Evolutionary conservation across 2,888 invertebrate genomes (phyloP).

Genomic region (Blastobasis lacticolella): DNA sequence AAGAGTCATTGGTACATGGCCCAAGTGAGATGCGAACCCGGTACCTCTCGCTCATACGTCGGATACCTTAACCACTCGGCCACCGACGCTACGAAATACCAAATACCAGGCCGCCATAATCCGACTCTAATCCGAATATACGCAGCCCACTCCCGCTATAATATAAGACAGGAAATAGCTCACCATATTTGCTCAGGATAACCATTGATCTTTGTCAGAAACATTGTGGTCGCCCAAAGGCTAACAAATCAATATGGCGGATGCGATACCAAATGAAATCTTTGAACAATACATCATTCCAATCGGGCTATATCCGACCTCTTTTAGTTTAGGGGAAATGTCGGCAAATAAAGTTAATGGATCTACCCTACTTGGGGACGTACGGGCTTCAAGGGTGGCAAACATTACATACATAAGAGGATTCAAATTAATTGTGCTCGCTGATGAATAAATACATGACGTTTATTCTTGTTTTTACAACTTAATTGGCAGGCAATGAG

Average conservation of each 20-base stretch:
- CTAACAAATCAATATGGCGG: constrained; percentile 1
- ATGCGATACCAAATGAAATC: constrained; percentile 36
- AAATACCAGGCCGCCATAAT: too few relatives aligned
- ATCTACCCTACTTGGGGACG: constrained; percentile 27
- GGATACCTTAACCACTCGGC: too few relatives aligned
- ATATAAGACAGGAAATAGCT: background rate
- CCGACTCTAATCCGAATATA: too few relatives aligned
- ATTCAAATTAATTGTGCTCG: too few relatives aligned
- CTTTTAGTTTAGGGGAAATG: constrained; percentile 41
- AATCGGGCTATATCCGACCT: constrained; percentile 51
- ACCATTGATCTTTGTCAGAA: background rate
- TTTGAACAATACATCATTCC: constrained; percentile 59
- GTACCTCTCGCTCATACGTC: too few relatives aligned
- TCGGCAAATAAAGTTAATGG: constrained; percentile 62
- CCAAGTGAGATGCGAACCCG: too few relatives aligned
- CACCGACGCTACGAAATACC: too few relatives aligned
- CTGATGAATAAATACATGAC: too few relatives aligned
- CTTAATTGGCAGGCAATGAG: too few relatives aligned
- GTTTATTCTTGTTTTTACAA: too few relatives aligned
- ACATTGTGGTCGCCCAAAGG: background rate
- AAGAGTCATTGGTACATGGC: too few relatives aligned
- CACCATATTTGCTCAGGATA: background rate
- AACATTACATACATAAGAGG: background rate
- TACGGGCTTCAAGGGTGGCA: constrained; percentile 11
- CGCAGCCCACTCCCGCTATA: too few relatives aligned